These are phyloP conservation scores for Synergus umbraculus DNA, from an alignment of 2,888 invertebrate species.

Conservation along the genomic window DNA sequence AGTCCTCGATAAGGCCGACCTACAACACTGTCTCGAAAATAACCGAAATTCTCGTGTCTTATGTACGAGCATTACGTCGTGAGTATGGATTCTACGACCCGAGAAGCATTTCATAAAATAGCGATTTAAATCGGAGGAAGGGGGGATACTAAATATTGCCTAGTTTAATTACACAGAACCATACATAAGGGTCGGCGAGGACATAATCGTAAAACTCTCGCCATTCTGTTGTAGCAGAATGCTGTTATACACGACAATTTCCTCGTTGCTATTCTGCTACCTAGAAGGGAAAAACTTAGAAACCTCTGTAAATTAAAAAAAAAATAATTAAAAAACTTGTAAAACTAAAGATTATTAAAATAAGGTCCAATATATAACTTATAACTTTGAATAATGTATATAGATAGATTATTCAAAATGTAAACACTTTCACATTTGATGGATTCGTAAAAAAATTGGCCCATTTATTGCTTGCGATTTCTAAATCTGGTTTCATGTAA, in stretches of 20 bases:
- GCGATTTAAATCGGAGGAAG: conserved; percentile 33
- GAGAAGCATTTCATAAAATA: conserved; percentile 4
- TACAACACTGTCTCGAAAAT: conserved; percentile 24
- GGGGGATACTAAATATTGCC: conserved; percentile 55
- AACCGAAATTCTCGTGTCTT: conserved; percentile 26
- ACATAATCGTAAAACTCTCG: conserved; percentile 61
- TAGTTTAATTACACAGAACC: conserved; percentile 59
- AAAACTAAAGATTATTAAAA: too few species aligned
- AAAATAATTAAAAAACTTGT: not conserved
- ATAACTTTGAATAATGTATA: too few species aligned
- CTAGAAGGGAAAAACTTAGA: too few species aligned
- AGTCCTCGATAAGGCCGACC: conserved; percentile 33
- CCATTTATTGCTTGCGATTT: not conserved
- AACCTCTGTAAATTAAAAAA: too few species aligned
- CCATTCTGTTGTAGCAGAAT: conserved; percentile 47
- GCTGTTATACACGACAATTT: conserved; percentile 40
- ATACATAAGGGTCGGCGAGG: conserved; percentile 46
- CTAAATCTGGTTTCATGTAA: not conserved
- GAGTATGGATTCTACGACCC: conserved; percentile 1
- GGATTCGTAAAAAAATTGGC: conserved; percentile 7
- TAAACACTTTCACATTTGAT: not conserved
- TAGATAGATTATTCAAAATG: too few species aligned
- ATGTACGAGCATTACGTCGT: not conserved
- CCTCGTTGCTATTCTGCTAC: conserved; percentile 20
- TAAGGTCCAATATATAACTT: too few species aligned